A percentile compares a stretch with the other conserved stretches of the same genome.
Evolutionary conservation across 2,797 vertebrate species (phyloP).

Genomic region (Aselliscus stoliczkanus): DNA sequence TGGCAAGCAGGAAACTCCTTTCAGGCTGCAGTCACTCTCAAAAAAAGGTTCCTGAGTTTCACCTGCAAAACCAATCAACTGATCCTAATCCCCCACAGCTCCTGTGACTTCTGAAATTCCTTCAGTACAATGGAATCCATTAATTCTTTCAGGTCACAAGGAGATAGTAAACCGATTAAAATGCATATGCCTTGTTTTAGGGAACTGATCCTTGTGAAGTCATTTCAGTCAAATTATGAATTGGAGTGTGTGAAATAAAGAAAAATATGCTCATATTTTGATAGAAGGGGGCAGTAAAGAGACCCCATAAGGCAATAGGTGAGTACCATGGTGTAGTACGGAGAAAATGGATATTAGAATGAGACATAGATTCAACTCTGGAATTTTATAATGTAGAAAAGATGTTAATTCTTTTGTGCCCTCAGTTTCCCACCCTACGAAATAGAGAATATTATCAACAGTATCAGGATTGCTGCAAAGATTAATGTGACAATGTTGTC

Average conservation of each 20-base stretch:
- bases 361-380: background rate
- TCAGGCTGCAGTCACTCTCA: background rate
- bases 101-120: background rate
- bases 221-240: background rate
- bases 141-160: background rate
- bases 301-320: background rate
- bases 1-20: background rate
- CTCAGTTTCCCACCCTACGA: background rate
- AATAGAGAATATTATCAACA: background rate
- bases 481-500: background rate
- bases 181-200: background rate
- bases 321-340: background rate
- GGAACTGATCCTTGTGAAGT: background rate
- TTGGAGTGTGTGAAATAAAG: background rate
- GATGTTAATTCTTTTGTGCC: background rate
- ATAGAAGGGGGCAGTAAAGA: background rate
- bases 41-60: background rate
- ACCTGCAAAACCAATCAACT: background rate
- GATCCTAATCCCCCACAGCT: background rate
- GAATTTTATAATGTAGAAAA: background rate
- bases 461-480: rapidly evolving
- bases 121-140: background rate
- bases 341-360: background rate
- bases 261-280: background rate
- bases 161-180: background rate